Evolutionary conservation across 2,888 invertebrate species (phyloP).

Genomic region (Oxytorus armatus): DNA sequence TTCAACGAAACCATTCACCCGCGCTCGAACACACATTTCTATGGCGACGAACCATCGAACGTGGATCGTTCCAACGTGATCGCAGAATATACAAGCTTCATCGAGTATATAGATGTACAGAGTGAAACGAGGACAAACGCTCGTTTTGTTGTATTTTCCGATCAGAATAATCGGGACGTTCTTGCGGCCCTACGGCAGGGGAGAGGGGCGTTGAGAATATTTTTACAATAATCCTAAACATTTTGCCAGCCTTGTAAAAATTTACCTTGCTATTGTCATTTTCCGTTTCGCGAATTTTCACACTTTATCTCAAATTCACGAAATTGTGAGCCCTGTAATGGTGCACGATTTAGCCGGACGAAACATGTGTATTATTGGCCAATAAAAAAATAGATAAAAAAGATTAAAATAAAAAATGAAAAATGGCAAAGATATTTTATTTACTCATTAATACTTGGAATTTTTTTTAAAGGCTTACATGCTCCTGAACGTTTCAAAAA

Average conservation of each 20-base stretch:
- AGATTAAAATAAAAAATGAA: too few relatives aligned
- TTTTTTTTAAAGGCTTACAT: too few relatives aligned
- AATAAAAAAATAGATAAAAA: too few relatives aligned
- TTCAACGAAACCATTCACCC: slow-evolving; percentile 59
- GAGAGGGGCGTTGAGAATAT: slow-evolving; percentile 40
- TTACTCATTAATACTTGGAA: too few relatives aligned
- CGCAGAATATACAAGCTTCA: slow-evolving; percentile 27
- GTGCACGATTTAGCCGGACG: too few relatives aligned
- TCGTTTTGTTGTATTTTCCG: slow-evolving; percentile 40
- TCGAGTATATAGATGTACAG: too few relatives aligned
- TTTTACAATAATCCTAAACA: slow-evolving; percentile 51
- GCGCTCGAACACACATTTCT: slow-evolving; percentile 32
- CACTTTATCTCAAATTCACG: slow-evolving; percentile 15
- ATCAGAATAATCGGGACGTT: slow-evolving; percentile 43
- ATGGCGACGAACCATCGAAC: not conserved
- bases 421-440: too few relatives aligned
- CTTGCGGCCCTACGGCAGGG: too few relatives aligned
- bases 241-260: slow-evolving; percentile 9
- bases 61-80: not conserved
- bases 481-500: too few relatives aligned
- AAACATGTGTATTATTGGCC: too few relatives aligned
- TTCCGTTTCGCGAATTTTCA: slow-evolving; percentile 20
- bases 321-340: too few relatives aligned
- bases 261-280: slow-evolving; percentile 29
- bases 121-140: slow-evolving; percentile 2